phyloP scores from a whole-genome alignment of 2,113 vertebrate species.

The Fulica atra region DNA sequence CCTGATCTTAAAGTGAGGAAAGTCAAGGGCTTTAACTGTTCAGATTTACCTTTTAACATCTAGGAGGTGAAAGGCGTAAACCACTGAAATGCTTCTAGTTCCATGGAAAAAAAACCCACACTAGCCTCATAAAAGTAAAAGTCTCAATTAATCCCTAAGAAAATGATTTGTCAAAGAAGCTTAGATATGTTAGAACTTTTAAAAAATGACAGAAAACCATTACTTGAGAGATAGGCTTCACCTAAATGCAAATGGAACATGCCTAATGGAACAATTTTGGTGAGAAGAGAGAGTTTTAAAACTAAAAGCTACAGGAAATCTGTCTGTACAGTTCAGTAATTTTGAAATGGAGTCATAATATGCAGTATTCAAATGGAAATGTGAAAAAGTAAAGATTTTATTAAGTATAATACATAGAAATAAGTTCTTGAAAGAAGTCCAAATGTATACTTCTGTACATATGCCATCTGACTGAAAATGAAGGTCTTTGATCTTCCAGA shows the following conservation, averaged over 20 bases:
- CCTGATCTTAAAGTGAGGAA: neutral
- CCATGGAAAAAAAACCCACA: neutral
- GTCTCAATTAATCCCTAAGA: neutral
- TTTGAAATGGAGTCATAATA: neutral
- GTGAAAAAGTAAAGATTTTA: neutral
- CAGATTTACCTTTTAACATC: neutral
- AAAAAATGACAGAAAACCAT: rapidly evolving
- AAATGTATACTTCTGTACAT: neutral
- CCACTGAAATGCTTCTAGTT: neutral
- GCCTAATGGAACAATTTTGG: neutral
- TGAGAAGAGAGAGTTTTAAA: neutral
- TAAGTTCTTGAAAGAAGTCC: neutral
- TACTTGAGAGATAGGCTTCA: neutral
- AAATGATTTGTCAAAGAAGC: neutral
- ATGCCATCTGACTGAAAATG: neutral
- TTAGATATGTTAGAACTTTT: neutral
- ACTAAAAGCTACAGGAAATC: neutral
- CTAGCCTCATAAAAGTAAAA: neutral
- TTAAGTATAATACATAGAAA: neutral
- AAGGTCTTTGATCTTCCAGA: neutral
- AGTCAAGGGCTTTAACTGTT: neutral
- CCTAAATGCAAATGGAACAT: neutral
- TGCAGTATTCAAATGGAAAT: neutral
- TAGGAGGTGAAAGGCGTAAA: neutral
- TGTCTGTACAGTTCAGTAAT: neutral